phyloP scores from a whole-genome alignment of 1,140 invertebrate genomes.

The Sinella curviseta region DNA sequence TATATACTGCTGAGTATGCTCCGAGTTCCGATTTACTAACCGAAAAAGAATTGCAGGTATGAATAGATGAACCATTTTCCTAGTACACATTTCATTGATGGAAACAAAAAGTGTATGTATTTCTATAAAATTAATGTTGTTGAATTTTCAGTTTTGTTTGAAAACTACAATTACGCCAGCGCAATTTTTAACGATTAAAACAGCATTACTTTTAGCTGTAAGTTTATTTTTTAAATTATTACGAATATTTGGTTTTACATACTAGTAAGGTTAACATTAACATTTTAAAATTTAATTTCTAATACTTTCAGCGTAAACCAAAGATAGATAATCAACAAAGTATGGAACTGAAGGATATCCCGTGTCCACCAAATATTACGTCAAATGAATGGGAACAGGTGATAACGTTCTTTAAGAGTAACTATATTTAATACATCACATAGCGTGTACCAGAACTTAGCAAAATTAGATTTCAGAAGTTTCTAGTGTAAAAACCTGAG shows the following conservation, averaged over 20 bases:
- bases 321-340: slow-evolving; percentile 9
- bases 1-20: slow-evolving; percentile 46
- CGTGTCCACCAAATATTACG: not conserved
- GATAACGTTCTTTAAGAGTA: not conserved
- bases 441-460: not conserved
- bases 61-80: not conserved
- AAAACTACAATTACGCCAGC: slow-evolving; percentile 60
- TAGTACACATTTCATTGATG: slow-evolving; percentile 1
- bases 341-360: not conserved
- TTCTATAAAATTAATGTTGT: slow-evolving; percentile 33
- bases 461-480: not conserved
- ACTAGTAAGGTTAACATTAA: not conserved
- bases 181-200: slow-evolving; percentile 62
- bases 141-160: slow-evolving; percentile 58
- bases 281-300: not conserved
- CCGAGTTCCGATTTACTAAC: slow-evolving; percentile 36
- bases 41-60: slow-evolving; percentile 41
- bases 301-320: slow-evolving; percentile 10
- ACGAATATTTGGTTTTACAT: slow-evolving; percentile 46
- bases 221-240: not conserved
- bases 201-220: slow-evolving; percentile 55
- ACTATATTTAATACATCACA: not conserved
- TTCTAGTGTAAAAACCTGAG: too few species aligned
- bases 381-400: not conserved
- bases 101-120: not conserved